phyloP scores from a whole-genome alignment of 2,888 invertebrate genomes.

The Erebia ligea region DNA sequence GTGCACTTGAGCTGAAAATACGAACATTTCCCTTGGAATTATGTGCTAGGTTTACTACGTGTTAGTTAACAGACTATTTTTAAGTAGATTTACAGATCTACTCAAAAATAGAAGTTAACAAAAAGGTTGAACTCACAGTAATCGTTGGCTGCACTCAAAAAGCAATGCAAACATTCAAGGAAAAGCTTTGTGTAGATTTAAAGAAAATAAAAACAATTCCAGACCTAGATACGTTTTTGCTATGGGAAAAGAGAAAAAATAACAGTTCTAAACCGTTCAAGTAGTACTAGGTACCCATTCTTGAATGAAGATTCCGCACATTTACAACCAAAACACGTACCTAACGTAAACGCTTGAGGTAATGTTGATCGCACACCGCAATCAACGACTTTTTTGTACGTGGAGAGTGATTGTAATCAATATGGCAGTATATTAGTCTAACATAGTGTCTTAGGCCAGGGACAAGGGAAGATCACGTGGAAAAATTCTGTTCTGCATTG shows the following conservation, averaged over 20 bases:
- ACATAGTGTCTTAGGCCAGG: no score
- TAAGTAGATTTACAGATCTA: no score
- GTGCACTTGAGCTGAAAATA: no score
- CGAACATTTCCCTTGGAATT: no score
- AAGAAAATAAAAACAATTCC: slow-evolving; percentile 14
- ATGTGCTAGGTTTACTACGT: no score
- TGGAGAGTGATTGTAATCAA: no score
- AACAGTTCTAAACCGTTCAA: slow-evolving; percentile 14
- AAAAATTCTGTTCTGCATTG: no score
- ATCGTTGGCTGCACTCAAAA: slow-evolving; percentile 1
- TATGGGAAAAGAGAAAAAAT: slow-evolving; percentile 4
- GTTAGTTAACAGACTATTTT: no score
- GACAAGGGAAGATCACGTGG: no score
- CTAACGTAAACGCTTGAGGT: not conserved
- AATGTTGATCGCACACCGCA: not conserved
- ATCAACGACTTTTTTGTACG: not conserved
- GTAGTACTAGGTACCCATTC: slow-evolving; percentile 1
- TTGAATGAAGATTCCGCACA: slow-evolving; percentile 10
- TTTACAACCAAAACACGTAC: slow-evolving; percentile 19
- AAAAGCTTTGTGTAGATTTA: not conserved
- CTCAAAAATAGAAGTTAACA: not conserved
- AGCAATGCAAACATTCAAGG: slow-evolving; percentile 8
- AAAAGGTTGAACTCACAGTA: not conserved
- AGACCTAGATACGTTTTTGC: not conserved
- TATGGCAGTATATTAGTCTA: no score